Evolutionary conservation across 2,888 invertebrate species (phyloP), one percentile per base, ranked within the genome.

Genomic region (Alitta virens): DNA sequence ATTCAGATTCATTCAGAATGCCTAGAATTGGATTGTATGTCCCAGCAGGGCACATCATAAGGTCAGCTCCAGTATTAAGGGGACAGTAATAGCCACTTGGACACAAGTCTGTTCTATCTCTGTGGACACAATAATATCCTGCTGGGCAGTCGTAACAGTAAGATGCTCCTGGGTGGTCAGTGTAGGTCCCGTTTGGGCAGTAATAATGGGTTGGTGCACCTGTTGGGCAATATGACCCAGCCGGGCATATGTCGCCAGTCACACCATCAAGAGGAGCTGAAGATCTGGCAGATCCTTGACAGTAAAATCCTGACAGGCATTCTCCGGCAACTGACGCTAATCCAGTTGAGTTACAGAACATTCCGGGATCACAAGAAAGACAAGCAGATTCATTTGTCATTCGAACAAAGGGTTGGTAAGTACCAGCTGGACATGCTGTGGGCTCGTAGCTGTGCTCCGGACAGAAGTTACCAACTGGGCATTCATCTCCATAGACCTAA

Each of bases 111-210:
- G 79, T 78, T 9, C 74, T 56, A 67, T 76, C 76, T 56, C 76
- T 63, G 66, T 74, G 72, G 7, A 71, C 71, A 64, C 79, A 79
- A 70, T 73, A 78, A 60, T 72, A 72, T 5, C 78, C 79, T 33
- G 71, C 75, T 5, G 79, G 78, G 51, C 80, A 80, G 53, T 73
- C 72, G 52, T 78, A 77, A 65, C 79, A 80, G 3, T 43, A 58
- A 0, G 74, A 65, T 0, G 78, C 73, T 12, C 78, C 78, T 2
- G 77, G 74, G 68, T 78, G 76, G 67, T 78, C 78, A 7, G 76
- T 76, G 71, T 75, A 80, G 21, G 79, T 79, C 3, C 78, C 78
- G 63, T 80, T 79, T 3, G 75, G 70, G 70, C 79, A 80, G 71
- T 66, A 72, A 18, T 67, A 54, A 57, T 76, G 73, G 14, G 70